Evolutionary conservation across 2,888 invertebrate species (phyloP).

Genomic region (Brachynemurus nebulosus): DNA sequence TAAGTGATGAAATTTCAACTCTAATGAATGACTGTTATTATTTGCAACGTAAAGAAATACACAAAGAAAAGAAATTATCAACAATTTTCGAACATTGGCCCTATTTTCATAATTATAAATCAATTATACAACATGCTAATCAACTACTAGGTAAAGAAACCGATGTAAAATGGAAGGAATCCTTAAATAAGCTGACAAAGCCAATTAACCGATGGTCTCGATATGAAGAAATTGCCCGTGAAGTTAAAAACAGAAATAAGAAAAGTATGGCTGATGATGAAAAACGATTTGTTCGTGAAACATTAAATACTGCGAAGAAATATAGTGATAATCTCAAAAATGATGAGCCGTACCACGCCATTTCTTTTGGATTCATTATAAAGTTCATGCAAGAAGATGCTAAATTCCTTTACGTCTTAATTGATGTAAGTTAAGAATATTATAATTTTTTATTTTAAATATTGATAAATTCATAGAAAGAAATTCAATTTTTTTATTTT

Average conservation of each 20-base stretch:
- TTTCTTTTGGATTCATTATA: background rate
- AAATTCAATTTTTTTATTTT: conserved; percentile 3
- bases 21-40: background rate
- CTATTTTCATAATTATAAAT: background rate
- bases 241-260: background rate
- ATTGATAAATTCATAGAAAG: background rate
- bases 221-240: conserved; percentile 1
- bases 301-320: background rate
- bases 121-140: background rate
- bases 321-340: conserved; percentile 1
- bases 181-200: background rate
- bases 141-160: background rate
- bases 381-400: background rate
- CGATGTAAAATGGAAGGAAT: background rate
- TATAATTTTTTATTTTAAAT: conserved; percentile 1
- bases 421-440: conserved; percentile 2
- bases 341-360: background rate
- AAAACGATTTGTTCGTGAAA: background rate
- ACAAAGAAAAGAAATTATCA: background rate
- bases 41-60: conserved; percentile 1
- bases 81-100: background rate
- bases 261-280: conserved; percentile 1
- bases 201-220: background rate
- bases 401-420: background rate
- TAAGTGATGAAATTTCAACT: conserved; percentile 1